Conservation (phyloP, 2,888 invertebrate species). For the Heliconius aoede region DNA sequence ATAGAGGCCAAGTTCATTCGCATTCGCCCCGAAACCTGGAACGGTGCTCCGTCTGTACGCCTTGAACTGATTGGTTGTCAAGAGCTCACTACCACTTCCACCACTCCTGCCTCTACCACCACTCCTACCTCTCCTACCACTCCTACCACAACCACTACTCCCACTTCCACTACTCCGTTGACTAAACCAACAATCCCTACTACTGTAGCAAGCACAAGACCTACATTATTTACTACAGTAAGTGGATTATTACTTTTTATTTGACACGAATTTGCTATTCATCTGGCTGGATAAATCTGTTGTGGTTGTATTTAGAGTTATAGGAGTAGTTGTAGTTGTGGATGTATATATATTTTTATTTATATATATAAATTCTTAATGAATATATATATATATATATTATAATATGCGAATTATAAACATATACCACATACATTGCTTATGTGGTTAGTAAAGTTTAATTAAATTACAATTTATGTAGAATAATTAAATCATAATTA, state of each 20-base stretch:
- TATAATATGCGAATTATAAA: too few relatives aligned
- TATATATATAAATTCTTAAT: too few relatives aligned
- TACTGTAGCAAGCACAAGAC: slow-evolving; percentile 1
- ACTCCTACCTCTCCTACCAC: slow-evolving; percentile 38
- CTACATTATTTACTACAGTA: slow-evolving; percentile 37
- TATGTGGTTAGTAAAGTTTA: too few relatives aligned
- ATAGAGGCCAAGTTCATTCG: slow-evolving; percentile 89
- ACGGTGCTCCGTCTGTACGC: slow-evolving; percentile 85
- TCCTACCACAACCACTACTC: slow-evolving; percentile 1
- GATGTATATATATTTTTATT: too few relatives aligned
- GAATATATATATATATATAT: too few relatives aligned
- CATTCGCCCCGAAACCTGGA: slow-evolving; percentile 90
- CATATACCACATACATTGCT: too few relatives aligned
- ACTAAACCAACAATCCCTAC: slow-evolving; percentile 24
- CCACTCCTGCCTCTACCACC: slow-evolving; percentile 45
- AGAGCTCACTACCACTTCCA: slow-evolving; percentile 52
- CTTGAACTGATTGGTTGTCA: slow-evolving; percentile 90
- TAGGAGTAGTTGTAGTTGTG: too few relatives aligned
- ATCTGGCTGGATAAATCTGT: background rate
- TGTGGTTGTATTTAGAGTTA: too few relatives aligned
- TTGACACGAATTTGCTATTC: background rate
- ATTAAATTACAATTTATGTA: too few relatives aligned
- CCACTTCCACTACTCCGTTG: slow-evolving; percentile 41
- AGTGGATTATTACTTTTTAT: background rate
- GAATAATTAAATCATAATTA: too few relatives aligned